Evolutionary conservation across 1,140 invertebrate genomes (phyloP), one percentile per base, ranked within the genome.

Genomic region (Dufourea novaeangliae): DNA sequence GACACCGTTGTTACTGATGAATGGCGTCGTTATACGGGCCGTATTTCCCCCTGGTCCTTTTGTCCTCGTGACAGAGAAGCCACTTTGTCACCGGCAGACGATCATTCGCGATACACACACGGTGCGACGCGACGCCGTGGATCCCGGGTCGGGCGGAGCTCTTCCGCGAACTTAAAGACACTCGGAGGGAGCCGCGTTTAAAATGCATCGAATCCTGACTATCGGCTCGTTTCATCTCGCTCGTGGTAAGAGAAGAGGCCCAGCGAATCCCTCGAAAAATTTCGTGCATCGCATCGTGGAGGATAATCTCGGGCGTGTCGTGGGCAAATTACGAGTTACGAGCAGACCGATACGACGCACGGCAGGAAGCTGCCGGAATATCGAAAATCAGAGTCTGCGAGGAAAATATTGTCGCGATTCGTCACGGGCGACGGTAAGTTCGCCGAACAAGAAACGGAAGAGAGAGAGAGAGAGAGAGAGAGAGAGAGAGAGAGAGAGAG

Each of bases 191-290:
- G 82, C 83, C 88, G 82, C 85, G 88, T 88, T 91, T 91, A 91
- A 91, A 91, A 91, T 91, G 88, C 90, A 91, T 91, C 88, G 90
- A 86, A 90, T 91, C 78, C 82, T 63, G 76, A 80, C 82, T 91
- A 91, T 91, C 90, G 82, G 78, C 46, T 72, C 80, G 82, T 85
- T 88, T 85, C 85, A 91, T 91, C 90, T 89, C 56, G 75, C 79
- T 54, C 62, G 78, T 69, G 74, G 61, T 57, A 71, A 74, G 69
- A 71, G 69, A 71, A 84, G 77, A 56, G 61, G 27, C 57, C 44
- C n/a, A 80, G 46, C 70, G 52, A 71, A 78, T 76, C 66, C 66
- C 46, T 44, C 44, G 12, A 27, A 70, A 68, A 66, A 62, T 81
- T n/a, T 61, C 56, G 73, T 50, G 64, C 46, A 37, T 25, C 0